These are phyloP conservation scores for Anguilla japonica DNA, from an alignment of 2,113 vertebrate species.

Conservation along the genomic window DNA sequence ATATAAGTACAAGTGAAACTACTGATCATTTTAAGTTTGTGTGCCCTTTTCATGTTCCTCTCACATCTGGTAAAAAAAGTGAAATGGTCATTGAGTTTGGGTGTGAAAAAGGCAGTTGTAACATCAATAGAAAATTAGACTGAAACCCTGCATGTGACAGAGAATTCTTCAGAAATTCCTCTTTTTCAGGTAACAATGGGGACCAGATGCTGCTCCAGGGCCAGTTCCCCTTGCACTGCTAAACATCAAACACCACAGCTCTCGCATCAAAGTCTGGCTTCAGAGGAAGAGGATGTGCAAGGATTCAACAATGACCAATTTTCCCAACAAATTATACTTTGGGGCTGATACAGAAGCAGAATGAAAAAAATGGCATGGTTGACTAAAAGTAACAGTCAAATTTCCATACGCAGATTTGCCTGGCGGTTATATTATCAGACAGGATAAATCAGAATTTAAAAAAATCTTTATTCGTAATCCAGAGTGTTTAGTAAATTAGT, in stretches of 20 bases:
- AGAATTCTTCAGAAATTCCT: slow-evolving; percentile 27
- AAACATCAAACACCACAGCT: slow-evolving; percentile 34
- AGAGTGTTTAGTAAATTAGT: not conserved
- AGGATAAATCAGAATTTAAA: too few species aligned
- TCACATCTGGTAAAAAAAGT: not conserved
- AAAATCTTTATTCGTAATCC: not conserved
- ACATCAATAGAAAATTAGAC: not conserved
- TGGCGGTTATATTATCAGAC: not conserved
- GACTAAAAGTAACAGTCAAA: not conserved
- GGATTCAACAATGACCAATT: not conserved
- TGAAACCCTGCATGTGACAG: not conserved
- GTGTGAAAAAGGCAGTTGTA: not conserved
- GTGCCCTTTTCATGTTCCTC: not conserved
- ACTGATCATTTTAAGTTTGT: not conserved
- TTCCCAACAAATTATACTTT: not conserved
- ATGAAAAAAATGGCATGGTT: not conserved
- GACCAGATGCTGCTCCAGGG: slow-evolving; percentile 52
- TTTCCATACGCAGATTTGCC: not conserved
- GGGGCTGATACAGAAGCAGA: not conserved
- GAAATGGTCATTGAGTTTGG: not conserved
- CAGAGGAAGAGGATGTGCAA: slow-evolving; percentile 18
- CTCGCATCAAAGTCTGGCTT: slow-evolving; percentile 36
- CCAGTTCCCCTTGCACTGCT: slow-evolving; percentile 50
- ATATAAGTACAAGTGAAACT: not conserved
- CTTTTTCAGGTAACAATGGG: slow-evolving; percentile 43